A percentile compares a stretch with the other conserved stretches of the same genome.
These are phyloP conservation scores for Lithophane ornitopus DNA, from an alignment of 2,888 invertebrate genomes.

Conservation along the genomic window DNA sequence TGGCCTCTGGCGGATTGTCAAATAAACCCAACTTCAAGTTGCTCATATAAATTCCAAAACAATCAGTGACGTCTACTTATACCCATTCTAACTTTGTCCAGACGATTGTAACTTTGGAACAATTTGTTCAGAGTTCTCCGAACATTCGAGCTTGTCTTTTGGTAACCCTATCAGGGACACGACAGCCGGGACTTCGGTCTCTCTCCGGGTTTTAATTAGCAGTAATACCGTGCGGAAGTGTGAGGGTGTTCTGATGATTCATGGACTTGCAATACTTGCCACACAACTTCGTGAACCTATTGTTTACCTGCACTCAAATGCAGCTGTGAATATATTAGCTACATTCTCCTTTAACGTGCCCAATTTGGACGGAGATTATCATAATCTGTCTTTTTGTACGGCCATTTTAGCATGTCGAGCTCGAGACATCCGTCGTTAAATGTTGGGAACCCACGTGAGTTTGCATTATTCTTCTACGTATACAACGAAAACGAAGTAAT, in stretches of 20 bases:
- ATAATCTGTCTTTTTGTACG: conserved; percentile 59
- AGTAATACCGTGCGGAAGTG: conserved; percentile 73
- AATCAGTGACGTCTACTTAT: neutral
- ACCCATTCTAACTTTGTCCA: conserved; percentile 1
- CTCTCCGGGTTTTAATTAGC: conserved; percentile 73
- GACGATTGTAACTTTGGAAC: conserved; percentile 10
- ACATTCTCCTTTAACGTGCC: conserved; percentile 51
- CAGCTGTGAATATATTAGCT: conserved; percentile 68
- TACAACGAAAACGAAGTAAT: conserved; percentile 10
- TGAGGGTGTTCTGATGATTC: conserved; percentile 77
- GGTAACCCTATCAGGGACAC: conserved; percentile 48
- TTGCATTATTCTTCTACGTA: conserved; percentile 39
- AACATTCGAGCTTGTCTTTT: conserved; percentile 13
- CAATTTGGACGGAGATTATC: conserved; percentile 65
- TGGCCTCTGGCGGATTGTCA: neutral
- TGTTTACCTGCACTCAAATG: conserved; percentile 62
- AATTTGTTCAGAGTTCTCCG: conserved; percentile 12
- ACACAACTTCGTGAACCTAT: conserved; percentile 51
- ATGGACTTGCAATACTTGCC: conserved; percentile 66
- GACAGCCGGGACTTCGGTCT: conserved; percentile 53
- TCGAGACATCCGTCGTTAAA: conserved; percentile 51
- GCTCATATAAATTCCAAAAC: neutral
- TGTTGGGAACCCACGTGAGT: conserved; percentile 38
- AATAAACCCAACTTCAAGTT: conserved; percentile 1
- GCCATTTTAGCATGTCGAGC: conserved; percentile 51